Conservation (phyloP, 2,888 invertebrate species). For the Malthinus flaveolus region DNA sequence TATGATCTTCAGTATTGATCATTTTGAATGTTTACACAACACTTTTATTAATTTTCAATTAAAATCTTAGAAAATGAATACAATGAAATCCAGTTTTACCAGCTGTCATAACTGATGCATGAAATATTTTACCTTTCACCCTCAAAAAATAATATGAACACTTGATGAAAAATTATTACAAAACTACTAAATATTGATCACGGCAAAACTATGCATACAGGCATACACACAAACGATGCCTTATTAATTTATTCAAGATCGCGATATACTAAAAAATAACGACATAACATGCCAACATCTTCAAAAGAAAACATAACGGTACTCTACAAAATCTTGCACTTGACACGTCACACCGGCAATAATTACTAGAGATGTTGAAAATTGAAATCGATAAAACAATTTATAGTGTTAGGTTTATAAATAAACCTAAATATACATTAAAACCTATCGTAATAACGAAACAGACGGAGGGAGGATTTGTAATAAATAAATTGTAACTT, state of each 20-base stretch:
- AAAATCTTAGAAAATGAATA: not conserved
- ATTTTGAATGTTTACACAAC: conserved; percentile 10
- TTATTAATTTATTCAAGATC: not conserved
- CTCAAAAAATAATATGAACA: conserved; percentile 6
- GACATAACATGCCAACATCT: conserved; percentile 5
- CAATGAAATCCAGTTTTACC: not conserved
- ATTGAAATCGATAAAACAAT: not conserved
- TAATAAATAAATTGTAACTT: not conserved
- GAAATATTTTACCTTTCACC: conserved; percentile 22
- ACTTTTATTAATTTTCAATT: conserved; percentile 4
- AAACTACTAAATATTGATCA: conserved; percentile 2
- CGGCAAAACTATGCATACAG: not conserved
- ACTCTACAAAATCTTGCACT: conserved; percentile 2
- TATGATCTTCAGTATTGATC: conserved; percentile 53
- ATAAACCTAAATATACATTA: not conserved
- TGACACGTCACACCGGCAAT: conserved; percentile 25
- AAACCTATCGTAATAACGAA: not conserved
- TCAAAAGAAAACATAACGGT: conserved; percentile 13
- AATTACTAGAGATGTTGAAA: conserved; percentile 4
- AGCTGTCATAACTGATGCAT: conserved; percentile 23
- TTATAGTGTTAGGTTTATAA: not conserved
- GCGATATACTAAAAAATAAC: conserved; percentile 8
- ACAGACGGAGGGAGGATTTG: not conserved
- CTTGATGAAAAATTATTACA: not conserved
- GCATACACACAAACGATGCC: not conserved